Percentiles rank a stretch among this genome's conserved stretches.
phyloP scores from a whole-genome alignment of 1,140 invertebrate genomes.

The Zaprionus capensis region DNA sequence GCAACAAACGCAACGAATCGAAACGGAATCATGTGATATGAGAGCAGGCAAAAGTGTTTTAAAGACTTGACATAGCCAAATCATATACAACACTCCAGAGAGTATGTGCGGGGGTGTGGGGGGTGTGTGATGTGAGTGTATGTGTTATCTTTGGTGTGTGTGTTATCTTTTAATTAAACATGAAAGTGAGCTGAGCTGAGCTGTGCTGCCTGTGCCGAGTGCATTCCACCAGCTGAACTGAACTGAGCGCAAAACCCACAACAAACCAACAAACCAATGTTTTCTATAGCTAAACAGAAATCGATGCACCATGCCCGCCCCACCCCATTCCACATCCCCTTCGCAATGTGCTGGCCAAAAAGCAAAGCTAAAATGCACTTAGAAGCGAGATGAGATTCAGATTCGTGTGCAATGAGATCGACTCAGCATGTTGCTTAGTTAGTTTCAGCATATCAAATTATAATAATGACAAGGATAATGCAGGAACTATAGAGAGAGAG shows the following conservation, averaged over 20 bases:
- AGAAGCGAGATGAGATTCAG: slow-evolving; percentile 2
- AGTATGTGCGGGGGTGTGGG: neutral
- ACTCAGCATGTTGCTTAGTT: neutral
- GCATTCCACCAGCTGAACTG: slow-evolving; percentile 58
- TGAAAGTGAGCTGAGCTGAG: slow-evolving; percentile 67
- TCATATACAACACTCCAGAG: neutral
- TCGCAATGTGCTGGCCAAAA: neutral
- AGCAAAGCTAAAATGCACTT: slow-evolving; percentile 8
- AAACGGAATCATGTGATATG: slow-evolving; percentile 32
- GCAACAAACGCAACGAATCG: slow-evolving; percentile 48
- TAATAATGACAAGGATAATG: neutral
- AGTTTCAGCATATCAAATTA: neutral
- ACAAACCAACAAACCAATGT: slow-evolving; percentile 12
- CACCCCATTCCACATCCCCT: neutral
- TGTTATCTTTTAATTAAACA: slow-evolving; percentile 83
- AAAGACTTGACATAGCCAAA: slow-evolving; percentile 60
- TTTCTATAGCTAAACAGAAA: slow-evolving; percentile 19
- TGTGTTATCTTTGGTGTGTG: slow-evolving; percentile 39
- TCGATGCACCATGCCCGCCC: slow-evolving; percentile 8
- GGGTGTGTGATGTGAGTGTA: neutral
- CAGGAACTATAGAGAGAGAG: neutral
- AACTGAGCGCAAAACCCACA: slow-evolving; percentile 18
- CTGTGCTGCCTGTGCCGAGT: slow-evolving; percentile 26
- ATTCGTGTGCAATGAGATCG: slow-evolving; percentile 3
- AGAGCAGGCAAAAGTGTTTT: slow-evolving; percentile 54